Base-by-base conservation (phyloP, 2,888 invertebrate genomes). In the Byasa hedistus region DNA sequence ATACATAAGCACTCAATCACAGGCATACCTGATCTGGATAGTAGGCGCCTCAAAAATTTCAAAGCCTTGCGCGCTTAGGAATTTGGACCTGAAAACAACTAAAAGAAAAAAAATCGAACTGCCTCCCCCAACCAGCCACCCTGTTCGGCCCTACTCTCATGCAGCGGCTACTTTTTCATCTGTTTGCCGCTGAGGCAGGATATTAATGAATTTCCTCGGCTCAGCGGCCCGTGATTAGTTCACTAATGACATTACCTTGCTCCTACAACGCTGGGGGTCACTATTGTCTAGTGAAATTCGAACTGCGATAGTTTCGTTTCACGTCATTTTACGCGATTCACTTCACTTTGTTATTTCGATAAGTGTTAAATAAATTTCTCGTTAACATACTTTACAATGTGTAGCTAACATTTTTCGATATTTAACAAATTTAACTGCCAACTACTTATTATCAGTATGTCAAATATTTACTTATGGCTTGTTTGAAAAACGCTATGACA, bases 201-300 rank as follows among this genome's bases (percentile, higher is more conserved):
- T 94, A 94, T 94, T 93, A 94, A 93, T 93, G 93, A 93, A 94
- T 94, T 94, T 94, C 94, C 94, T 93, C 92, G 87, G 87, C 92
- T 91, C 89, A 92, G 91, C 92, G 90, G 89, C 88, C 86, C 87
- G 92, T 92, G 93, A 94, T 94, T 93, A 93, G 93, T 92, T 91
- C 89, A 91, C 84, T 94, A 94, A 94, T 93, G 89, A 91, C 92
- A 93, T 94, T 94, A 94, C 89, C 87, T 86, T 84, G 85, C 89
- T 77, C 74, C 75, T 78, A 75, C 73, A 72, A 72, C 70, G 70
- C 72, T 71, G 48, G 73, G 72, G 75, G 72, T 71, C 71, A 71
- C 75, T 74, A 80, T 81, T 82, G 82, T 82, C 69, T 75, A 70
- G 65, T 66, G 71, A 69, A 68, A 72, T 75, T 72, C 72, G 67